Conservation (phyloP, 2,888 invertebrate genomes). For the Callinectes sapidus region DNA sequence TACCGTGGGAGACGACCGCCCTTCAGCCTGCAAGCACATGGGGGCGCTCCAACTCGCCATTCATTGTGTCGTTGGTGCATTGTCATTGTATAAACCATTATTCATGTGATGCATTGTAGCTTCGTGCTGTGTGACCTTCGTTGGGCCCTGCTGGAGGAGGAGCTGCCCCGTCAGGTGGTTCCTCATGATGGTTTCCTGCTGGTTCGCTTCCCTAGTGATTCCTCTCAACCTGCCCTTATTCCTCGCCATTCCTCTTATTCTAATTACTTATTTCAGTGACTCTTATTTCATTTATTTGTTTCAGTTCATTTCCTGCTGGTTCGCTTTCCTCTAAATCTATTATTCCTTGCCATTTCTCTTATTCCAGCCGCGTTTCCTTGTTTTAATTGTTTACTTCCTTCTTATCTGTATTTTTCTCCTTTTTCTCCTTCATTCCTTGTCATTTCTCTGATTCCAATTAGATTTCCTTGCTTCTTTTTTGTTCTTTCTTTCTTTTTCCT, state of each 20-base stretch:
- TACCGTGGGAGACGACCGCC: neutral
- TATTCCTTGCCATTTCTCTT: neutral
- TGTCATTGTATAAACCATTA: conserved; percentile 32
- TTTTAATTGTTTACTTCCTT: too few species aligned
- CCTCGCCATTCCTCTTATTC: neutral
- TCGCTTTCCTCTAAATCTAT: neutral
- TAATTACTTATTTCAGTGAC: too few species aligned
- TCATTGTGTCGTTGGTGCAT: neutral
- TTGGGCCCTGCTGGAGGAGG: neutral
- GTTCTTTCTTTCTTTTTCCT: too few species aligned
- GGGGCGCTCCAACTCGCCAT: neutral
- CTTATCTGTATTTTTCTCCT: too few species aligned
- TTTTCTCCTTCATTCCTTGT: too few species aligned
- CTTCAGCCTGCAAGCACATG: neutral
- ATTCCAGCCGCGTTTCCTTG: neutral
- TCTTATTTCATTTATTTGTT: too few species aligned
- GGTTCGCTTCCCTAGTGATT: neutral
- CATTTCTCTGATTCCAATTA: neutral
- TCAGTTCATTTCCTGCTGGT: neutral
- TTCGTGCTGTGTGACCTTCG: conserved; percentile 25
- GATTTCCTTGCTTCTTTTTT: neutral
- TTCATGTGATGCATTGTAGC: conserved; percentile 34
- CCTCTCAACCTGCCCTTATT: too few species aligned
- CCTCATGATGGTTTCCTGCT: neutral
- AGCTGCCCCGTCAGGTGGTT: neutral